Evolutionary conservation across 2,113 vertebrate genomes (phyloP), one percentile per base, ranked within the genome.

Genomic region (Petromus typicus): DNA sequence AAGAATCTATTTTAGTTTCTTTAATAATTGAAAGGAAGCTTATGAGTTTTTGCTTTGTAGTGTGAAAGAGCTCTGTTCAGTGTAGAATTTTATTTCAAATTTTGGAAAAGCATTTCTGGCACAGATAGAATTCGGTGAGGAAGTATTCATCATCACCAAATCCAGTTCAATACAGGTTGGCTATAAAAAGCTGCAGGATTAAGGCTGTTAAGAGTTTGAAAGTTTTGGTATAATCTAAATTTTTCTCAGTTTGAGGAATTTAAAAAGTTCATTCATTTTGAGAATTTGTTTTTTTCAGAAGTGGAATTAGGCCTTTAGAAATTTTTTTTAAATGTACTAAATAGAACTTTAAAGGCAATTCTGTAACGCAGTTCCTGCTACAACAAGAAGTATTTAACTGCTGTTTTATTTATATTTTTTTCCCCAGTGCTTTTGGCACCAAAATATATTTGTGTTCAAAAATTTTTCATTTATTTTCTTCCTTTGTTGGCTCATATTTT

Each of bases 31-130:
- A 11, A 7, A 71, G 11, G 76, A 85, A 76, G 54, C 37, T 71
- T 69, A 40, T 14, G 92, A 59, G 54, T 90, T 96, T n/a, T 97
- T 88, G 45, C 51, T 71, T 94, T 54, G 40, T 9, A 48, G 67
- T 89, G 14, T 88, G 78, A 95, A 78, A 92, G 90, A 59, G 30
- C 89, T 94, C 9, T 66, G 78, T 93, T 85, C 32, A 67, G n/a
- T 66, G 90, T 82, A 75, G 75, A 92, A 92, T 94, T 97, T 93
- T 18, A 95, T 63, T 95, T 95, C 81, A 82, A 67, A 75, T 86
- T 94, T 97, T 91, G 54, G 76, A 85, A 93, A 93, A 83, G 56
- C 67, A 86, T 82, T 80, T 61, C 93, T 94, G 82, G 51, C 86
- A 40, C 34, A 95, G 83, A 79, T 27, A 80, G 95, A 95, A 75